A percentile compares a stretch with the other conserved stretches of the same genome.
Conservation (phyloP, 2,888 invertebrate genomes). For the Rhamphomyia laevipes region DNA sequence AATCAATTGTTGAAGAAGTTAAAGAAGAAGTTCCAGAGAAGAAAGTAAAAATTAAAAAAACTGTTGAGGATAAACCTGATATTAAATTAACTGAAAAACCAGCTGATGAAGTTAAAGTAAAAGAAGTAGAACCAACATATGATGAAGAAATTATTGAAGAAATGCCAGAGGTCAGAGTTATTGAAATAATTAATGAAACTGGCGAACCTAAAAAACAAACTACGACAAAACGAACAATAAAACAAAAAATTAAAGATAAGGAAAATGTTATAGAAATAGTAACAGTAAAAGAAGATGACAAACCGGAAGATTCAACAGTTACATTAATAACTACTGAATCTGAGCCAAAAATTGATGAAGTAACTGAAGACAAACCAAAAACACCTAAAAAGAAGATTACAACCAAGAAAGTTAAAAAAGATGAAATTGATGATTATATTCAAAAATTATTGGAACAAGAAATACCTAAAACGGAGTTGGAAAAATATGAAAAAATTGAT, state of each 20-base stretch:
- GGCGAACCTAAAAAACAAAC: conserved; percentile 28
- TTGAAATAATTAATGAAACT: conserved; percentile 23
- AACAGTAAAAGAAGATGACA: conserved; percentile 28
- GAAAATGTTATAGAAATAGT: conserved; percentile 26
- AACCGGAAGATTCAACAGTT: conserved; percentile 22
- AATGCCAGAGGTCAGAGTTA: conserved; percentile 23
- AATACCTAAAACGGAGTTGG: conserved; percentile 31
- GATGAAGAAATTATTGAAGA: conserved; percentile 17
- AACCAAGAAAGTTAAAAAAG: conserved; percentile 25
- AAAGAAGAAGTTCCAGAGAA: conserved; percentile 20
- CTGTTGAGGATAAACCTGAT: conserved; percentile 21
- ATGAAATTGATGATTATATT: conserved; percentile 27
- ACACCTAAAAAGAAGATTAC: conserved; percentile 23
- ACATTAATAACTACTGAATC: conserved; percentile 13
- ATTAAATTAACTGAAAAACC: conserved; percentile 22
- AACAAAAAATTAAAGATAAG: conserved; percentile 25
- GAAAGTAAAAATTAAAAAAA: conserved; percentile 27
- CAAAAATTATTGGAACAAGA: conserved; percentile 28
- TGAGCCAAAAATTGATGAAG: conserved; percentile 9
- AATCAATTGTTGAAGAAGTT: conserved; percentile 11
- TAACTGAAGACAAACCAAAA: conserved; percentile 12
- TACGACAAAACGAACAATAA: conserved; percentile 27
- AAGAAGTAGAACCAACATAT: conserved; percentile 7
- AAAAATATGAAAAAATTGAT: conserved; percentile 35
- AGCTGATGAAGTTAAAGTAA: conserved; percentile 16